Evolutionary conservation across 2,888 invertebrate genomes (phyloP).

Genomic region (Eudasyphora cyanicolor): DNA sequence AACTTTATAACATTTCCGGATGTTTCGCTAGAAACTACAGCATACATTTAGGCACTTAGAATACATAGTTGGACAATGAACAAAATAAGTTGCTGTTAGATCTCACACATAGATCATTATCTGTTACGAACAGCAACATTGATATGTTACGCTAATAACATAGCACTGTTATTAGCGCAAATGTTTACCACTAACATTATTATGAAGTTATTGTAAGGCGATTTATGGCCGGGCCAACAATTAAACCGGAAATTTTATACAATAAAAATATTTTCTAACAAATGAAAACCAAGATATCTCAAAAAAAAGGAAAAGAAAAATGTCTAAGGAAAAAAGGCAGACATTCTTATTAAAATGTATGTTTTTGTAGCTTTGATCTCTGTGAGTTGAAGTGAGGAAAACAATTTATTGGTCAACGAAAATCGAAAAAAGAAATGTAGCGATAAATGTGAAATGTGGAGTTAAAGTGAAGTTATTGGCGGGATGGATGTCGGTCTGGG

Average conservation of each 20-base stretch:
- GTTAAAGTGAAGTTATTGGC: constrained; percentile 50
- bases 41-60: too few species aligned
- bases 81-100: not conserved
- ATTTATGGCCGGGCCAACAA: not conserved
- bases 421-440: constrained; percentile 15
- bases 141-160: not conserved
- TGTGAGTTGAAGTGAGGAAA: constrained; percentile 48
- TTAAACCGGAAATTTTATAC: constrained; percentile 53
- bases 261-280: constrained; percentile 6
- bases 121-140: not conserved
- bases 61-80: too few species aligned
- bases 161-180: constrained; percentile 10
- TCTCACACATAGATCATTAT: not conserved
- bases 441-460: constrained; percentile 33
- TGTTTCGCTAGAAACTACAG: too few species aligned
- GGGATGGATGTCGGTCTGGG: not conserved
- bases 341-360: constrained; percentile 6
- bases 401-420: constrained; percentile 30
- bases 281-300: not conserved
- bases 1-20: too few species aligned
- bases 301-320: constrained; percentile 6
- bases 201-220: not conserved
- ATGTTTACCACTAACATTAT: constrained; percentile 23
- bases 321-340: constrained; percentile 4
- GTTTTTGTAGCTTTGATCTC: constrained; percentile 53